Evolutionary conservation across 2,113 vertebrate genomes (phyloP).

Genomic region (Drymodes brunneopygia): DNA sequence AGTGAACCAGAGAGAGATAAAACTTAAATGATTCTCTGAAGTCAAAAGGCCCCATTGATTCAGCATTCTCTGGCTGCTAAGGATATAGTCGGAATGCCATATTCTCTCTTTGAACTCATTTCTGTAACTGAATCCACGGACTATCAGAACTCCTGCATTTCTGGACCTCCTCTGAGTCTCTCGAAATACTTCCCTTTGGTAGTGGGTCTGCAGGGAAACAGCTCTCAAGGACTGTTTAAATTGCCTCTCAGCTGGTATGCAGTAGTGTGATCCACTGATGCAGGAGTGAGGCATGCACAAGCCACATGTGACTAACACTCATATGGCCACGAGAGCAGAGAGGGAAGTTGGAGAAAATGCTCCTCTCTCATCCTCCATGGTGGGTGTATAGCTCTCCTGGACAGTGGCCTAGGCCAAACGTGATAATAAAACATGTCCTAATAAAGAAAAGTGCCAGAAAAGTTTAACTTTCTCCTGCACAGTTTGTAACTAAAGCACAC

Average conservation of each 20-base stretch:
- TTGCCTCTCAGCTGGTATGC: background rate
- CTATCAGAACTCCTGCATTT: background rate
- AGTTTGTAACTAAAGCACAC: background rate
- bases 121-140: background rate
- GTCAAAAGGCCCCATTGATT: background rate
- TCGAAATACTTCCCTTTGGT: background rate
- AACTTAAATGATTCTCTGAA: background rate
- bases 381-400: background rate
- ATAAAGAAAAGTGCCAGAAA: background rate
- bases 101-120: background rate
- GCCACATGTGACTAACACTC: background rate
- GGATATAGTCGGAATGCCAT: background rate
- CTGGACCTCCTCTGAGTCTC: background rate
- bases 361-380: background rate
- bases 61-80: background rate
- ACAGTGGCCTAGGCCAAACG: background rate
- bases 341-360: background rate
- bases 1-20: background rate
- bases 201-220: background rate
- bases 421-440: background rate
- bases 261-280: background rate
- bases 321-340: accelerated
- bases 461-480: background rate
- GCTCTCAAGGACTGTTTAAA: background rate
- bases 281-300: background rate